Evolutionary conservation across 2,888 invertebrate genomes (phyloP), one percentile per base, ranked within the genome.

Genomic region (Seira ritae): DNA sequence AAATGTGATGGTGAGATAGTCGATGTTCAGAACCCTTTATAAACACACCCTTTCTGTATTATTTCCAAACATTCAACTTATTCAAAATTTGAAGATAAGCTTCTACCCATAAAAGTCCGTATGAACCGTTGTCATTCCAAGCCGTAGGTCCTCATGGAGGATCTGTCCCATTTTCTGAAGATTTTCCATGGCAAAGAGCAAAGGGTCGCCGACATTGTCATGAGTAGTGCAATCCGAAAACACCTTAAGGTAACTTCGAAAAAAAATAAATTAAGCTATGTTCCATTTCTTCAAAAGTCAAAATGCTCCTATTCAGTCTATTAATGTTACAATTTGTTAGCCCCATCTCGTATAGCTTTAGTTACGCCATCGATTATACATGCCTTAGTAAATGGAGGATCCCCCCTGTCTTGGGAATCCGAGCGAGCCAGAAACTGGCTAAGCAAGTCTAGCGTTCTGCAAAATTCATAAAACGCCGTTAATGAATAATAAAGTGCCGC

Each of bases 21-120:
- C 85, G 3, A 85, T 66, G 19, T 66, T 24, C n/a, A 85, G 67
- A 23, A 85, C 78, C 22, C 85, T 85, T 42, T n/a, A n/a, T n/a
- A n/a, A n/a, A n/a, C n/a, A n/a, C n/a, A n/a, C n/a, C n/a, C n/a
- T n/a, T n/a, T n/a, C n/a, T n/a, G n/a, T n/a, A n/a, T n/a, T n/a
- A n/a, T n/a, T n/a, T n/a, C n/a, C n/a, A n/a, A n/a, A n/a, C n/a
- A n/a, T n/a, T n/a, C n/a, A n/a, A n/a, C n/a, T n/a, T n/a, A n/a
- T 50, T 50, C 50, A 50, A 60, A 4, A 8, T 31, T 31, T 31
- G 8, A 31, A 31, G 8, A 31, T 8, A 2, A 31, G 3, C 31
- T 4, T n/a, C 24, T 69, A 85, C 85, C 77, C 73, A 31, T 84
- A 69, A 37, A 84, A 85, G 20, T 85, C 84, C 1, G 73, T 78